Evolutionary conservation across 2,888 invertebrate genomes (phyloP).

Genomic region (Drosophila crucigera): DNA sequence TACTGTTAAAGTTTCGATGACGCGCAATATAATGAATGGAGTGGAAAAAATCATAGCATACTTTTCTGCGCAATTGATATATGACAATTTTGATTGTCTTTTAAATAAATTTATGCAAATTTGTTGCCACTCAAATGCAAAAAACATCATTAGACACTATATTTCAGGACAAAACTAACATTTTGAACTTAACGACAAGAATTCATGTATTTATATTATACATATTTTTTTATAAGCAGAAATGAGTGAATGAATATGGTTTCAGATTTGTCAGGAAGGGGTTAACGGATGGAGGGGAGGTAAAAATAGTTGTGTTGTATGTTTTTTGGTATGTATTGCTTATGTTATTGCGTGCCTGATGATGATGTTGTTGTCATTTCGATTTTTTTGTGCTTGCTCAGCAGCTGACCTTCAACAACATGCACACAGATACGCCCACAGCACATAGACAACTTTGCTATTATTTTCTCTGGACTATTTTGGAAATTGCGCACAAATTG

Average conservation of each 20-base stretch:
- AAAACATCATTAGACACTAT: no score
- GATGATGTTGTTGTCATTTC: constrained; percentile 26
- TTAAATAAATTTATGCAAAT: no score
- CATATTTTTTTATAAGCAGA: no score
- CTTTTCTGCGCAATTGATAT: neutral
- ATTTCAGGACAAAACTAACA: no score
- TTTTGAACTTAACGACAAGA: no score
- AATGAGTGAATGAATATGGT: no score
- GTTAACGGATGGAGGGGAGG: neutral
- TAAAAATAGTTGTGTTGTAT: constrained; percentile 11
- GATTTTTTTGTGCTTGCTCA: constrained; percentile 56
- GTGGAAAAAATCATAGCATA: neutral
- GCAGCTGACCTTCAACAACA: constrained; percentile 59
- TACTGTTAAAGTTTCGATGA: no score
- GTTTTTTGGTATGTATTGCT: constrained; percentile 34
- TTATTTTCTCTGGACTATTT: constrained; percentile 63
- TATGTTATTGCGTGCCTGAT: constrained; percentile 35
- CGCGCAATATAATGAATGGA: no score
- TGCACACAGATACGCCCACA: constrained; percentile 25
- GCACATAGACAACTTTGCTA: constrained; percentile 33
- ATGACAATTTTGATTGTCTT: no score
- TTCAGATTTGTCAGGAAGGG: neutral
- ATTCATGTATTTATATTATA: no score
- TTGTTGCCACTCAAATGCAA: no score
- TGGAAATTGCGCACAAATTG: constrained; percentile 68